Conservation (phyloP, 2,797 vertebrate species). For the Anas flavirostris region DNA sequence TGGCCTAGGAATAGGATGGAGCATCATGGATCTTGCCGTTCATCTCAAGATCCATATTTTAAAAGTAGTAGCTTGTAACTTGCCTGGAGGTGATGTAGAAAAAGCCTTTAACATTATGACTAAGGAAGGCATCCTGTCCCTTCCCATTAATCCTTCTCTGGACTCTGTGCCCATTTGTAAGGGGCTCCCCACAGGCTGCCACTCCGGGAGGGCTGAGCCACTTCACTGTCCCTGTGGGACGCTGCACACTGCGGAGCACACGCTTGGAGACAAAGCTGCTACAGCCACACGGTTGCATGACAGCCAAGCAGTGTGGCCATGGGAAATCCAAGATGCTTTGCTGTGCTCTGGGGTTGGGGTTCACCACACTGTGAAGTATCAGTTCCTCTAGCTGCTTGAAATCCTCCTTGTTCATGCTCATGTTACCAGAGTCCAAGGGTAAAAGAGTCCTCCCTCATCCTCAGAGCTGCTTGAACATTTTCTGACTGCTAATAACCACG, state of each 20-base stretch:
- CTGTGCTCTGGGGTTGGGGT: background rate
- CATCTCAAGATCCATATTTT: background rate
- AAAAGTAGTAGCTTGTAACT: background rate
- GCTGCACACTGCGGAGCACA: background rate
- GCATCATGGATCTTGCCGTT: background rate
- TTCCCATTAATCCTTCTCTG: background rate
- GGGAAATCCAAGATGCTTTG: background rate
- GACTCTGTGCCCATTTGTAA: background rate
- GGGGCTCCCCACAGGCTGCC: background rate
- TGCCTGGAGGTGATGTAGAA: background rate
- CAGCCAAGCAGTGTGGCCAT: background rate
- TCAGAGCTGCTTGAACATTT: background rate
- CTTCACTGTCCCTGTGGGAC: background rate
- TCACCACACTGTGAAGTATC: background rate
- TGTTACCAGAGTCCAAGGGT: background rate
- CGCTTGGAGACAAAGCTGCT: constrained; percentile 32
- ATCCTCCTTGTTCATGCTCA: background rate
- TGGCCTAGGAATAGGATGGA: background rate
- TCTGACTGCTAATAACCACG: background rate
- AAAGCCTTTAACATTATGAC: background rate
- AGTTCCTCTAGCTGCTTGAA: background rate
- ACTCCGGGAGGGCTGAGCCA: background rate
- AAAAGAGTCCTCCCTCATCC: background rate
- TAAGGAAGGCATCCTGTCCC: background rate
- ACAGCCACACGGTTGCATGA: background rate